Evolutionary conservation across 2,797 vertebrate species (phyloP).

Genomic region (Tenualosa ilisha): DNA sequence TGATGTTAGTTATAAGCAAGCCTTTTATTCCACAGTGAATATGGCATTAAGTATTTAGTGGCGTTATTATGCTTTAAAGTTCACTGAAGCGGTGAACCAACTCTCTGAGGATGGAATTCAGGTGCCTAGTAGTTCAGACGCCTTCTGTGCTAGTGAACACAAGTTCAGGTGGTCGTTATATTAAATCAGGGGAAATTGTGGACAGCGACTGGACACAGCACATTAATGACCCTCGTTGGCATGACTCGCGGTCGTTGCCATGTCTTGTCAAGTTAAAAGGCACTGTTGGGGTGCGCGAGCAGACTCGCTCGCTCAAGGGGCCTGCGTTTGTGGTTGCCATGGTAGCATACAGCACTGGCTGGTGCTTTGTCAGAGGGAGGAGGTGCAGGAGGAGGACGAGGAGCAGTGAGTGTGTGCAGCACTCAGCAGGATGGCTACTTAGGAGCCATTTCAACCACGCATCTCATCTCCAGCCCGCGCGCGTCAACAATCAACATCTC

Average conservation of each 20-base stretch:
- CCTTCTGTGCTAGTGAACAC: not conserved
- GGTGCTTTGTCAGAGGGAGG: not conserved
- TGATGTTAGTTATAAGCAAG: not conserved
- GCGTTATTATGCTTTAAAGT: not conserved
- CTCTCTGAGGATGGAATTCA: not conserved
- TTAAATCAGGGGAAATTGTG: not conserved
- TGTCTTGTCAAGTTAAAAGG: not conserved
- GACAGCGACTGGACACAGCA: not conserved
- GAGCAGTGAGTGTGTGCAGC: not conserved
- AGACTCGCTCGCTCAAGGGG: not conserved
- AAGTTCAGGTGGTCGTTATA: not conserved
- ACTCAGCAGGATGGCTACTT: slow-evolving; percentile 31
- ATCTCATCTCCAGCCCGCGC: slow-evolving; percentile 26
- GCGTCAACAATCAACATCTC: slow-evolving; percentile 17
- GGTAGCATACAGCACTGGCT: not conserved
- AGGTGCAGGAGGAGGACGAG: not conserved
- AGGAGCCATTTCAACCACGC: not conserved
- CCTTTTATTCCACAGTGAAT: not conserved
- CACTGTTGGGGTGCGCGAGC: not conserved
- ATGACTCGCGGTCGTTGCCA: not conserved
- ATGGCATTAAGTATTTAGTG: not conserved
- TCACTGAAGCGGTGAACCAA: not conserved
- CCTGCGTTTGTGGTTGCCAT: not conserved
- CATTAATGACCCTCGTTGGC: not conserved
- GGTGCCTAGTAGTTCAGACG: not conserved